phyloP scores from a whole-genome alignment of 1,140 invertebrate genomes.

The Drosophila guanche region DNA sequence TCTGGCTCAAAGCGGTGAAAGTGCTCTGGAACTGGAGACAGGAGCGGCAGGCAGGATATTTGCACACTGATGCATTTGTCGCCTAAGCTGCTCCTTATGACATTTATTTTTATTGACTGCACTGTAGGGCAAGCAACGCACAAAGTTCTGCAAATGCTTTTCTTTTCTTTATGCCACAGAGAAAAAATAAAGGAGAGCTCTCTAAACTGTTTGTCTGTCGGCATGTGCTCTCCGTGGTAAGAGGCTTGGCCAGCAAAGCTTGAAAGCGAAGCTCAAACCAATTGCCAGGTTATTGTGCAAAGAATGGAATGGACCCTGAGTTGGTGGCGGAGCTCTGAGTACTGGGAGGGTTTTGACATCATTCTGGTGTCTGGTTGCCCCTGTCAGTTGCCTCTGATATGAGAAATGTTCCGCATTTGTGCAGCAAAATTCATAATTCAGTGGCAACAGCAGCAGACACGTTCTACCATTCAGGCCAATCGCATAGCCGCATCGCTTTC shows the following conservation, averaged over 20 bases:
- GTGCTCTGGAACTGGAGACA: background rate
- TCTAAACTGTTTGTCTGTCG: constrained; percentile 49
- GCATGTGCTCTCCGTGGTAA: constrained; percentile 28
- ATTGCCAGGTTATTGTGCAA: constrained; percentile 25
- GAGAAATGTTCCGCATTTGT: constrained; percentile 53
- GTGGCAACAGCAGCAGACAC: constrained; percentile 34
- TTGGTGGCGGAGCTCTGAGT: background rate
- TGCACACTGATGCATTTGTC: constrained; percentile 59
- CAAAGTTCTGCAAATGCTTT: constrained; percentile 14
- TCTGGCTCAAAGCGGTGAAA: constrained; percentile 44
- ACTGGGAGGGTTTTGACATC: background rate
- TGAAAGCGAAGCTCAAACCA: constrained; percentile 40
- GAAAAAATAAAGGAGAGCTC: constrained; percentile 13
- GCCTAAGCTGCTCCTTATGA: constrained; percentile 76
- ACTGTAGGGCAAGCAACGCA: constrained; percentile 21
- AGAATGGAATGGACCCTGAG: background rate
- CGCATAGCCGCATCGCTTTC: background rate
- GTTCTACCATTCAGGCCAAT: no score
- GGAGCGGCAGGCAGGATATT: constrained; percentile 46
- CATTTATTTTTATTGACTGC: constrained; percentile 81
- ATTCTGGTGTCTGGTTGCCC: constrained; percentile 1
- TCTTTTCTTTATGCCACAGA: constrained; percentile 1
- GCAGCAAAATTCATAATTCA: constrained; percentile 67
- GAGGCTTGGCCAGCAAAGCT: constrained; percentile 58
- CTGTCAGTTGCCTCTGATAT: constrained; percentile 36